Percentiles rank a stretch among this genome's conserved stretches.
These are phyloP conservation scores for Montifringilla adamsi DNA, from an alignment of 2,113 vertebrate genomes.

Conservation along the genomic window DNA sequence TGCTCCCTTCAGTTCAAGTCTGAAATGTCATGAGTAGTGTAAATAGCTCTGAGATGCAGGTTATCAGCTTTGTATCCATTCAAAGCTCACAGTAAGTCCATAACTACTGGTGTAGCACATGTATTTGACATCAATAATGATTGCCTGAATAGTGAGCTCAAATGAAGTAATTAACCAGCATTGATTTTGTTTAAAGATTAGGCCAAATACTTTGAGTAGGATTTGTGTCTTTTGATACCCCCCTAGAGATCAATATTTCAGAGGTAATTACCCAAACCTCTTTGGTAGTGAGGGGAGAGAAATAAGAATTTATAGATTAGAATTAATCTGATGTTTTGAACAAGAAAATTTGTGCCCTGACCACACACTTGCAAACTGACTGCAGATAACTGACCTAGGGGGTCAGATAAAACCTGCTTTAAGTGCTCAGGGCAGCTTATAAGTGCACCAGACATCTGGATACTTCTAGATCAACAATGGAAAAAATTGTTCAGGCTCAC, in stretches of 20 bases:
- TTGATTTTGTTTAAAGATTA: background rate
- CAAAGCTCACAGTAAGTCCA: background rate
- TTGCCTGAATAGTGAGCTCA: background rate
- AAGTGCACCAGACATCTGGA: background rate
- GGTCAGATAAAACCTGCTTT: background rate
- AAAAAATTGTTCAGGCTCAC: background rate
- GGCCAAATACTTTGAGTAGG: background rate
- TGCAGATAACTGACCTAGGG: background rate
- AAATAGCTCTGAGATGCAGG: background rate
- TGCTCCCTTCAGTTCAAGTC: background rate
- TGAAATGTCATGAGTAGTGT: background rate
- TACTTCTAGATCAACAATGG: background rate
- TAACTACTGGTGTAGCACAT: background rate
- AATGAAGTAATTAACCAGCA: background rate
- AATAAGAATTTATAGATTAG: background rate
- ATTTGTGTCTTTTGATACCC: background rate
- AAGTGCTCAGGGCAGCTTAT: background rate
- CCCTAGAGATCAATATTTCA: background rate
- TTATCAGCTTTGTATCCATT: background rate
- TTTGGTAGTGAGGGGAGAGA: background rate
- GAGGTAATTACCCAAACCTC: background rate
- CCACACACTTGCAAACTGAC: background rate
- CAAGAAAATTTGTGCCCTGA: background rate
- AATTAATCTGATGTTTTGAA: background rate
- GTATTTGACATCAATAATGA: background rate